Base-by-base conservation (phyloP, 2,113 vertebrate genomes). In the Lamprologus ornatipinnis region DNA sequence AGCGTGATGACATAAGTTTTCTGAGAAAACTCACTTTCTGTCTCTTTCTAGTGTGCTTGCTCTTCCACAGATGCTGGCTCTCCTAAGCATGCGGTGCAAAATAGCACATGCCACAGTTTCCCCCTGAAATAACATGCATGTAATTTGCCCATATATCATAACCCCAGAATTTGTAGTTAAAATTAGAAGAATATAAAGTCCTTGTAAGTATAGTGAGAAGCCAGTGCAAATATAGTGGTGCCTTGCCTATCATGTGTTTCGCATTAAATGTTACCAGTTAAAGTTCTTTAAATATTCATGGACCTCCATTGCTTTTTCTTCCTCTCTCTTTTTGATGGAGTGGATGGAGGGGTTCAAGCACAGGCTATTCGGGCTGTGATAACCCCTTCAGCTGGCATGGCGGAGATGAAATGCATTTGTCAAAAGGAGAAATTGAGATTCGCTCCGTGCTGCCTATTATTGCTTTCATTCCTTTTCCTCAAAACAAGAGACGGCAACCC, bases 1-100 rank as follows among this genome's bases (percentile, higher is more conserved):
- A 68, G 91, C 92, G 91, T 91, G 92, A 95, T 95, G 95, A 96
- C 94, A 95, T 95, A 95, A 95, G 93, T 94, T 94, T 94, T 93
- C 90, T 3, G 70, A 92, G 92, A 96, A 95, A 95, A 93, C 94
- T 90, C 55, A 87, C 90, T 94, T 91, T 91, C 85, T 40, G 54
- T 14, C 82, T 94, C 94, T 94, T 92, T 93, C 93, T 91, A 93
- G 89, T 93, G 83, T 82, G 80, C 84, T 55, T 55, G 31, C n/a
- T 60, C 55, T 80, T 83, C 57, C n/a, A 14, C 26, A 14, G 55
- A 80, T 87, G 31, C 42, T 11, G 75, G 51, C 63, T 85, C 9
- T 54, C 75, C 54, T 28, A 37, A 63, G 84, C 8, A 5, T 7
- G 21, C 15, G 17, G 75, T 49, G 81, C 86, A 81, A 91, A 87